These are phyloP conservation scores for Meloidogyne floridensis DNA, from an alignment of 1,140 invertebrate genomes.

Conservation along the genomic window DNA sequence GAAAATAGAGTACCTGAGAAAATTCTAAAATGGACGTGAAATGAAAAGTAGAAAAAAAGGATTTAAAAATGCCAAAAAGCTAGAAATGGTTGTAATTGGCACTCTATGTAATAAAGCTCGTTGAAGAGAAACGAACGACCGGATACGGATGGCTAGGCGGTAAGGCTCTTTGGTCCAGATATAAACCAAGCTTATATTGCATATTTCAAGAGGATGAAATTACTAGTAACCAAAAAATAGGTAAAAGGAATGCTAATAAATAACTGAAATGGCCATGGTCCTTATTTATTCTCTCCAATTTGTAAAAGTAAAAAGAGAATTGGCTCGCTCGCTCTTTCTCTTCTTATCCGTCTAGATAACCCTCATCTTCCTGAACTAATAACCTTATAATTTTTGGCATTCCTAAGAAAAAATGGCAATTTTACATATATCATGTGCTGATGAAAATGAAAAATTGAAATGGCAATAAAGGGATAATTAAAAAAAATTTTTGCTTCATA, in stretches of 20 bases:
- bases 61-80: not conserved
- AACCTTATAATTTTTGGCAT: not conserved
- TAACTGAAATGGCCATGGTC: not conserved
- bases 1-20: not conserved
- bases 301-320: not conserved
- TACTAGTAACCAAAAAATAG: not conserved
- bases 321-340: not conserved
- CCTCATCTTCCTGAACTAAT: not conserved
- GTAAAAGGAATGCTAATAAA: not conserved
- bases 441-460: not conserved
- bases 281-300: not conserved
- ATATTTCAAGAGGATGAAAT: not conserved
- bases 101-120: not conserved
- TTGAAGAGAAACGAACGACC: not conserved
- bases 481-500: not conserved
- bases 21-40: not conserved
- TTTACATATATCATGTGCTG: not conserved
- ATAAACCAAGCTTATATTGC: not conserved
- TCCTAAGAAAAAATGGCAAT: not conserved
- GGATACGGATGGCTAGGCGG: constrained; percentile 5
- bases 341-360: not conserved
- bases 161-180: not conserved
- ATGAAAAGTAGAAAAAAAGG: not conserved
- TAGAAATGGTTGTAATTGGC: not conserved
- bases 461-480: not conserved